A percentile compares a stretch with the other conserved stretches of the same genome.
phyloP scores from a whole-genome alignment of 2,113 vertebrate genomes.

The Anguilla rostrata region DNA sequence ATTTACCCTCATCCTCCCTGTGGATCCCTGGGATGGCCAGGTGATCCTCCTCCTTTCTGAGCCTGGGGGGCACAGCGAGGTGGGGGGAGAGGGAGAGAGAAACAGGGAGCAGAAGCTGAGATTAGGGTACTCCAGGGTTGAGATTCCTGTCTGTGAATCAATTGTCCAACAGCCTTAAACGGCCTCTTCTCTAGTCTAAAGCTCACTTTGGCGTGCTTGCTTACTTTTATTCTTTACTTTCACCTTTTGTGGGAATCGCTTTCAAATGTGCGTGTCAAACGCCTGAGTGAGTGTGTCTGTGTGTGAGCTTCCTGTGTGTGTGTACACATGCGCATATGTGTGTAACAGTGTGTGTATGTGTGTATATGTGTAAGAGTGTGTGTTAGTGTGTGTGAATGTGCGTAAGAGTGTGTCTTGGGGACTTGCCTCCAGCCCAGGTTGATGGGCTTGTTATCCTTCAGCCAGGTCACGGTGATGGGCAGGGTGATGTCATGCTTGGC shows the following conservation, averaged over 20 bases:
- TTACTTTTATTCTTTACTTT: too few species aligned
- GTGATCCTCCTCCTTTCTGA: constrained; percentile 88
- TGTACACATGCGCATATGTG: background rate
- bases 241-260: too few species aligned
- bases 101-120: background rate
- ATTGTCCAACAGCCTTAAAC: background rate
- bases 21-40: constrained; percentile 82
- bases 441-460: constrained; percentile 78
- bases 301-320: background rate
- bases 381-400: background rate
- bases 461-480: constrained; percentile 79
- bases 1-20: constrained; percentile 85
- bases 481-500: constrained; percentile 79
- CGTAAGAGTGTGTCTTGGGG: too few species aligned
- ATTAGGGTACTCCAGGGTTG: background rate
- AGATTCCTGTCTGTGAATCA: background rate
- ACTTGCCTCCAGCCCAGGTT: constrained; percentile 72
- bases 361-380: background rate
- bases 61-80: constrained; percentile 60
- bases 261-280: too few species aligned
- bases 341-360: background rate
- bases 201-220: too few species aligned
- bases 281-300: background rate
- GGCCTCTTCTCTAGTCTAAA: too few species aligned
- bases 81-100: background rate